Base-by-base conservation (phyloP, 2,113 vertebrate genomes). In the Saguinus midas region DNA sequence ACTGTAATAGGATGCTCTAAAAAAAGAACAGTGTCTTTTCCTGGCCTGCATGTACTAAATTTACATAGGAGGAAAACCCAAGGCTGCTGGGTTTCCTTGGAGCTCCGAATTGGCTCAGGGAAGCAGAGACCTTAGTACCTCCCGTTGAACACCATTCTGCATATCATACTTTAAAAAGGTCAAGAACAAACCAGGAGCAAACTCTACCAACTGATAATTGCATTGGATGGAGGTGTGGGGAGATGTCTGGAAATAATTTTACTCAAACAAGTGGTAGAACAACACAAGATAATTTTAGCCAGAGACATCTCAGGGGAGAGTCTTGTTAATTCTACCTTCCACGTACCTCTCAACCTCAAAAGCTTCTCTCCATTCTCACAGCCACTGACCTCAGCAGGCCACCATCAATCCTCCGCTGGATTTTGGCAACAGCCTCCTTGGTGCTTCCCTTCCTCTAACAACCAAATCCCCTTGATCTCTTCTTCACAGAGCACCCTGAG, bases 1-100 rank as follows among this genome's bases (percentile, higher is more conserved):
- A 20, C 89, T 96, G 48, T 91, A 96, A 97, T 95, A 94, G 87
- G 95, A 96, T 83, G 93, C 80, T 75, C 90, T 96, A 96, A 96
- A 96, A 97, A 97, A 94, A 96, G 90, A 93, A 93, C 37, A 35
- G 82, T 83, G 84, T 94, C 83, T 96, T 95, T 97, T 90, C 92
- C 83, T 96, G 96, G 85, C 43, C 57, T 10, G 23, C 17, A 3
- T 64, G 40, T 11, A 86, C 68, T 92, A 78, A 82, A 95, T 96
- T 92, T 94, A 95, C 94, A 96, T 94, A 95, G 68, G 40, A 97
- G 94, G 66, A 89, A 98, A 97, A 76, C 72, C 82, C 37, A 2
- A 55, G 48, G 55, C 20, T 73, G 43, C 45, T 40, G 72, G 75
- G 70, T 84, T 93, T 87, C 90, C 94, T 92, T 20, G 52, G 64